Conservation (phyloP, 2,113 vertebrate genomes). For the Psilopsiagon aurifrons region DNA sequence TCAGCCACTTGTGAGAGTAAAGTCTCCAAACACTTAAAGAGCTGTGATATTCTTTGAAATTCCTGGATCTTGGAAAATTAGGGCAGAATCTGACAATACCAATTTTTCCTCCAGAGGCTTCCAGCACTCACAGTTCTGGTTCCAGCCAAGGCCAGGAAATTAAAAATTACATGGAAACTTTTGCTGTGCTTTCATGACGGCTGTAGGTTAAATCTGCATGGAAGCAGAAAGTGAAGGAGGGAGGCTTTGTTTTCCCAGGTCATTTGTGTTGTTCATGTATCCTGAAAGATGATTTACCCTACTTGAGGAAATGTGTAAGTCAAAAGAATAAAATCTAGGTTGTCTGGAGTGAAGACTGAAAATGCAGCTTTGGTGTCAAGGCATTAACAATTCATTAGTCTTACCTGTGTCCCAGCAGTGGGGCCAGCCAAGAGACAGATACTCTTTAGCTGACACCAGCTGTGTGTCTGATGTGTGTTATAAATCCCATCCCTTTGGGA, state of each 20-base stretch:
- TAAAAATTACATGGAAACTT: conserved; percentile 46
- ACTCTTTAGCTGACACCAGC: neutral
- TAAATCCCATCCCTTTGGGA: neutral
- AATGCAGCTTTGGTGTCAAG: conserved; percentile 1
- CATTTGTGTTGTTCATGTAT: neutral
- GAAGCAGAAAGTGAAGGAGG: neutral
- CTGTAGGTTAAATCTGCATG: neutral
- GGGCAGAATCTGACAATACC: conserved; percentile 56
- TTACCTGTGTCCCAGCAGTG: neutral
- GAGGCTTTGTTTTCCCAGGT: neutral
- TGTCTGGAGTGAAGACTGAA: conserved; percentile 10
- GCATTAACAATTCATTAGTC: conserved; percentile 30
- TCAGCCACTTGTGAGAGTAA: conserved; percentile 28
- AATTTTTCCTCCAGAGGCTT: conserved; percentile 32
- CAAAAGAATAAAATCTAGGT: neutral
- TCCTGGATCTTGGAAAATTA: conserved; percentile 52
- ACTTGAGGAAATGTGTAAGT: neutral
- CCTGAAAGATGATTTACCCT: neutral
- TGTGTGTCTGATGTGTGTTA: neutral
- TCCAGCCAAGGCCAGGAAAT: conserved; percentile 53
- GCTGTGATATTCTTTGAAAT: conserved; percentile 45
- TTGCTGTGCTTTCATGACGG: neutral
- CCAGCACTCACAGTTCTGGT: conserved; percentile 6
- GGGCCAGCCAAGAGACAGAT: neutral
- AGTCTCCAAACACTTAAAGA: conserved; percentile 45